Conservation (phyloP, 1,140 invertebrate species). For the Temnothorax curvispinosus region DNA sequence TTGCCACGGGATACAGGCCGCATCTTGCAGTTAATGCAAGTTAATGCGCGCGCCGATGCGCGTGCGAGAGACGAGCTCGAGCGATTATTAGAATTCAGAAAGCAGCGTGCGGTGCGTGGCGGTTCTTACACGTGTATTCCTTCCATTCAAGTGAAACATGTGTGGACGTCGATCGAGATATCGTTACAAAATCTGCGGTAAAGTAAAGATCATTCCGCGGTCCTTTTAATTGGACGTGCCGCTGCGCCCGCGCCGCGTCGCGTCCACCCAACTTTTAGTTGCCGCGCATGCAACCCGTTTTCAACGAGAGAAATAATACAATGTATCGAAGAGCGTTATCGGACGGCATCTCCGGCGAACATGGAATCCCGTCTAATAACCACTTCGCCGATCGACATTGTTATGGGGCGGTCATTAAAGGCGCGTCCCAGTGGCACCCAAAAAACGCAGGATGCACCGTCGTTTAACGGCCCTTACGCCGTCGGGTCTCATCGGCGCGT, state of each 20-base stretch:
- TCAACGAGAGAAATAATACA: constrained; percentile 64
- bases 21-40: constrained; percentile 22
- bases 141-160: not conserved
- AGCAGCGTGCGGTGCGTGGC: constrained; percentile 23
- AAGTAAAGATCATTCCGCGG: constrained; percentile 40
- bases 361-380: constrained; percentile 72
- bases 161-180: constrained; percentile 21
- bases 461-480: constrained; percentile 70
- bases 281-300: constrained; percentile 8
- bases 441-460: constrained; percentile 63
- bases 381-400: constrained; percentile 73
- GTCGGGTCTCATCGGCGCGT: constrained; percentile 74
- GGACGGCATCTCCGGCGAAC: constrained; percentile 57
- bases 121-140: constrained; percentile 1
- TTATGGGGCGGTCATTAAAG: constrained; percentile 71
- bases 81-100: constrained; percentile 51
- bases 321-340: constrained; percentile 66
- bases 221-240: constrained; percentile 48
- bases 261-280: constrained; percentile 32
- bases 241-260: not conserved
- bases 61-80: constrained; percentile 25
- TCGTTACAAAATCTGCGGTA: constrained; percentile 1
- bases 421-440: constrained; percentile 40
- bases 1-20: constrained; percentile 1
- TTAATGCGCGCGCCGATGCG: constrained; percentile 29